These are phyloP conservation scores for Dicerorhinus sumatrensis DNA, from an alignment of 2,113 vertebrate species.

Conservation along the genomic window DNA sequence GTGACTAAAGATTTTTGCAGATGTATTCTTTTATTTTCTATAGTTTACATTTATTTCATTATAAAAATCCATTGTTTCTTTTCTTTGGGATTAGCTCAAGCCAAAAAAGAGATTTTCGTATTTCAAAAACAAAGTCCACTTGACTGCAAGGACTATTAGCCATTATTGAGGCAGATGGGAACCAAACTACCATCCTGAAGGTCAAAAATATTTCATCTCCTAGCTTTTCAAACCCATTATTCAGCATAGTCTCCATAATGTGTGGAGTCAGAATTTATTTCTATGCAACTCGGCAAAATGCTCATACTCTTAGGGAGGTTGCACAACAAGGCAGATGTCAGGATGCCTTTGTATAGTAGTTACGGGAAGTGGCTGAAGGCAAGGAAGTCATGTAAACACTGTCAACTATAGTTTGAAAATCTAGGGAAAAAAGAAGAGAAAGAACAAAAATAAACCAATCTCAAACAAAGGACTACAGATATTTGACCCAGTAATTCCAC, in stretches of 20 bases:
- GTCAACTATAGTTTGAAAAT: conserved; percentile 25
- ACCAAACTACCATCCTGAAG: neutral
- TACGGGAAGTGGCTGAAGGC: neutral
- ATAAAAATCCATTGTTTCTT: conserved; percentile 24
- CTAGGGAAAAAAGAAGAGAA: neutral
- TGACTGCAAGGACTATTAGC: neutral
- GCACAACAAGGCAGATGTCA: neutral
- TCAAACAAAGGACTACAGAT: neutral
- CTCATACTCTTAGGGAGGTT: neutral
- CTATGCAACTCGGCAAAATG: conserved; percentile 37
- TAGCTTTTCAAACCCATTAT: conserved; percentile 35
- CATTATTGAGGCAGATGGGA: neutral
- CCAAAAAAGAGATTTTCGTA: conserved; percentile 20
- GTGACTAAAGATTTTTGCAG: neutral
- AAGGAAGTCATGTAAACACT: conserved; percentile 30
- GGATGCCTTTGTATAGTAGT: neutral
- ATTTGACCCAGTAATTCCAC: neutral
- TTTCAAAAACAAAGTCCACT: conserved; percentile 42
- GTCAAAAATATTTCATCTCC: conserved; percentile 1
- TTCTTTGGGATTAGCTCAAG: conserved; percentile 44
- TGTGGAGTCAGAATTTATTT: conserved; percentile 31
- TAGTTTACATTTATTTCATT: neutral
- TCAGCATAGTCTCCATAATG: conserved; percentile 3
- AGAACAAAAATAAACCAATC: conserved; percentile 29
- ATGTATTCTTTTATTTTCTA: neutral